phyloP scores from a whole-genome alignment of 1,140 invertebrate species.

The Elysia chlorotica region DNA sequence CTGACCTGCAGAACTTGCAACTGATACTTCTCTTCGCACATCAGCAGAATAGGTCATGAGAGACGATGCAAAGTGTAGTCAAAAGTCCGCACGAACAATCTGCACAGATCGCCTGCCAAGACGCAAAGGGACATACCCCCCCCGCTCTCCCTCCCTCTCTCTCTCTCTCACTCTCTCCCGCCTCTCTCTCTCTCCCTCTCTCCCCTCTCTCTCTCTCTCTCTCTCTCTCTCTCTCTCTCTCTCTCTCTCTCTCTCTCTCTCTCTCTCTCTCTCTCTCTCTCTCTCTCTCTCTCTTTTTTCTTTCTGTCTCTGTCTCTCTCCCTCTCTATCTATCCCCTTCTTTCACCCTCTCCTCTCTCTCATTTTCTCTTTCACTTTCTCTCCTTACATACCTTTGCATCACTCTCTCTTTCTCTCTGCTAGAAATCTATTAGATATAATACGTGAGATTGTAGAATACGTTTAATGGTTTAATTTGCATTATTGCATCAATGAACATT shows the following conservation, averaged over 20 bases:
- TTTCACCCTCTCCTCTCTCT: neutral
- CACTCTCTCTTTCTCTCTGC: neutral
- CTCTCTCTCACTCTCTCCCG: conserved; percentile 9
- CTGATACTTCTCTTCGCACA: too few species aligned
- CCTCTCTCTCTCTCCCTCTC: conserved; percentile 3
- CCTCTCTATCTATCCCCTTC: conserved; percentile 9
- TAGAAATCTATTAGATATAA: too few species aligned
- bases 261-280: conserved; percentile 13
- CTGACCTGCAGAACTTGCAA: too few species aligned
- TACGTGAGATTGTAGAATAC: too few species aligned
- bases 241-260: conserved; percentile 9
- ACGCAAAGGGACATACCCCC: neutral
- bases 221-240: conserved; percentile 14
- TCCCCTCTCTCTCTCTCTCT: conserved; percentile 8
- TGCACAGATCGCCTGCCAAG: neutral
- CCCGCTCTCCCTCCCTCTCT: conserved; percentile 6
- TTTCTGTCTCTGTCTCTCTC: conserved; percentile 8
- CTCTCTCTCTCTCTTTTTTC: neutral
- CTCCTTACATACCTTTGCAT: too few species aligned
- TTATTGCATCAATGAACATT: too few species aligned
- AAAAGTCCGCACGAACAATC: neutral
- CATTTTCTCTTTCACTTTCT: neutral
- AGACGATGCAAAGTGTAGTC: neutral
- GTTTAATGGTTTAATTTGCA: too few species aligned
- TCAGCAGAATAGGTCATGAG: too few species aligned